Percentiles rank a stretch among this genome's conserved stretches.
phyloP scores from a whole-genome alignment of 23 tunicate genomes.

The Clavelina lepadiformis region DNA sequence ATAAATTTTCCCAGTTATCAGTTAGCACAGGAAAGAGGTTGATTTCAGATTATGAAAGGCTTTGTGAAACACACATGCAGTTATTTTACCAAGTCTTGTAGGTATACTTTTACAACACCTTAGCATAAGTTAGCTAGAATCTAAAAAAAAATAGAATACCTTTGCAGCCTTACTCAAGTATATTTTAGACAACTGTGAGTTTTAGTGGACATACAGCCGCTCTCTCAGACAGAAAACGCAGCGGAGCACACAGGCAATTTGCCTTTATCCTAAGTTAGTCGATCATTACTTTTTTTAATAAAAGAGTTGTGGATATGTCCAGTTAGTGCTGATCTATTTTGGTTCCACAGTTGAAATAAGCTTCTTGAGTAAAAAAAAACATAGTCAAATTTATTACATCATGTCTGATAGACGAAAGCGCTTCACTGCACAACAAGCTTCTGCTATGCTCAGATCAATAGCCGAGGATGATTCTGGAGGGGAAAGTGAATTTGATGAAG shows the following conservation, averaged over 20 bases:
- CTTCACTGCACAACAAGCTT: slow-evolving; percentile 4
- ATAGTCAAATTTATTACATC: slow-evolving; percentile 25
- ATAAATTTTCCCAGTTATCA: slow-evolving; percentile 18
- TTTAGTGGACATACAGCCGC: slow-evolving; percentile 12
- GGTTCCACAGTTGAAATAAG: slow-evolving; percentile 16
- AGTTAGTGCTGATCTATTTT: slow-evolving; percentile 16
- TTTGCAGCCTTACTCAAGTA: no score
- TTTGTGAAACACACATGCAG: slow-evolving; percentile 14
- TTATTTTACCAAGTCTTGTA: no score
- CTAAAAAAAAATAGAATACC: no score
- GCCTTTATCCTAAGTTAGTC: neutral
- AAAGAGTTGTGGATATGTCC: slow-evolving; percentile 5
- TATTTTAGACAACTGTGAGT: slow-evolving; percentile 19
- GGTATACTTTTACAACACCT: no score
- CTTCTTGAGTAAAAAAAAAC: slow-evolving; percentile 10
- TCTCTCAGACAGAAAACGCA: no score
- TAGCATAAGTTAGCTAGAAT: no score
- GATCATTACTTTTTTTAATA: slow-evolving; percentile 14
- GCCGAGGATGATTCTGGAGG: slow-evolving; percentile 25
- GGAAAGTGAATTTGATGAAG: slow-evolving; percentile 20
- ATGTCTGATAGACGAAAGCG: slow-evolving; percentile 14
- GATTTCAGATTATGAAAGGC: slow-evolving; percentile 13
- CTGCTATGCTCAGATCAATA: slow-evolving; percentile 16
- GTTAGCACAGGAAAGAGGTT: slow-evolving; percentile 7
- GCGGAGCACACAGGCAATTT: neutral